These are phyloP conservation scores for Mnemiopsis leidyi DNA, from an alignment of 37 sponge, comb jelly and placozoan species.

Conservation along the genomic window DNA sequence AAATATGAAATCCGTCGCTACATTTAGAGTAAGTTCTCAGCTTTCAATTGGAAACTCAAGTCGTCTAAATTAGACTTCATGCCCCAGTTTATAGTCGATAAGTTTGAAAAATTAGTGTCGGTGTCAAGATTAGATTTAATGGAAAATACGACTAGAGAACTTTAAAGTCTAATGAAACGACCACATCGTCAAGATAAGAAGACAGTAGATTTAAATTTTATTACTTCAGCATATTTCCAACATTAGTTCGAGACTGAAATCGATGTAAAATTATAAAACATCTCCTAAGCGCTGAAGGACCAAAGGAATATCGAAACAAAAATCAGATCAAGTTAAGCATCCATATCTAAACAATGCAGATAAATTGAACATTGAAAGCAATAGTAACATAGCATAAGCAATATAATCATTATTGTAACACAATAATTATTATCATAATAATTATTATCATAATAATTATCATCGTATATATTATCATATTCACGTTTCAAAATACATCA, in stretches of 20 bases:
- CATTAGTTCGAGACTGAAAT: not conserved
- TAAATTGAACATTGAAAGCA: not conserved
- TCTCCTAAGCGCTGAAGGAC: not conserved
- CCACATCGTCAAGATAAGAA: no score
- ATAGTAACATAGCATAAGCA: not conserved
- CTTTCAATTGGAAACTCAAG: no score
- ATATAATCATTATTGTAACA: not conserved
- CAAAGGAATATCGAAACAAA: not conserved
- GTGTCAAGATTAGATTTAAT: no score
- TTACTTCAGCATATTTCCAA: not conserved
- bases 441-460: not conserved
- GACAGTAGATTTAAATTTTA: no score
- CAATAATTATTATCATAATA: not conserved
- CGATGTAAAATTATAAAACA: not conserved
- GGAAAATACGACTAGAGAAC: no score
- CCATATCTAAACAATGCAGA: not conserved
- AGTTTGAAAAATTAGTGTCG: no score
- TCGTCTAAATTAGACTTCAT: no score
- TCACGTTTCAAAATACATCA: not conserved
- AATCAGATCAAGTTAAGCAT: not conserved
- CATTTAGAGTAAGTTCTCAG: no score
- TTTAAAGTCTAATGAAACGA: no score
- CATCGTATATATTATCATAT: not conserved
- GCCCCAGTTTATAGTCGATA: no score
- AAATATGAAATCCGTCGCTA: no score